These are phyloP conservation scores for Sorex fumeus DNA, from an alignment of 2,113 vertebrate species.

Conservation along the genomic window DNA sequence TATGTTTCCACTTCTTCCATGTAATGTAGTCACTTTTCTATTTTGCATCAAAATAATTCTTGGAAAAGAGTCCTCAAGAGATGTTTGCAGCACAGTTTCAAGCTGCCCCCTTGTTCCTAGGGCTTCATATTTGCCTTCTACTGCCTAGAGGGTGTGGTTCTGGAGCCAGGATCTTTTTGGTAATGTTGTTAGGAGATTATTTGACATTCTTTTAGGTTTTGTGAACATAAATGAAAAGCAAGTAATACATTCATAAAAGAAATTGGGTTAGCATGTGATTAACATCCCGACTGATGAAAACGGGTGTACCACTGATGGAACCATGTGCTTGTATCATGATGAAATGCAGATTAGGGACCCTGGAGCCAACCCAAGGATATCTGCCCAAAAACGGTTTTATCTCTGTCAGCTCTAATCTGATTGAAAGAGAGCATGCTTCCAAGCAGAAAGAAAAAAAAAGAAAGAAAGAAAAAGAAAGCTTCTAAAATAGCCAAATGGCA, in stretches of 20 bases:
- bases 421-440: conserved; percentile 75
- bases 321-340: conserved; percentile 90
- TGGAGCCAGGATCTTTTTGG: conserved; percentile 70
- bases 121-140: conserved; percentile 47
- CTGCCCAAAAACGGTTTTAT: conserved; percentile 88
- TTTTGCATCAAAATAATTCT: conserved; percentile 11
- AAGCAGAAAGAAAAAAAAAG: conserved; percentile 54
- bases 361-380: conserved; percentile 91
- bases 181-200: conserved; percentile 70
- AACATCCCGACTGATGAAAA: conserved; percentile 89
- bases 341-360: conserved; percentile 91
- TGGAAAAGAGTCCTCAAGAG: background rate
- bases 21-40: background rate
- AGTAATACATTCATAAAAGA: conserved; percentile 89
- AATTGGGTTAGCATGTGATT: conserved; percentile 91
- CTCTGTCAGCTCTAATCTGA: conserved; percentile 91
- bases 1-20: conserved; percentile 41
- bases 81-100: background rate
- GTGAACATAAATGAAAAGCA: conserved; percentile 90
- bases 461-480: conserved; percentile 45
- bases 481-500: conserved; percentile 78
- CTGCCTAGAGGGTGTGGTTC: background rate
- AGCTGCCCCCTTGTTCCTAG: background rate
- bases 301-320: conserved; percentile 88
- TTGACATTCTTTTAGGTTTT: conserved; percentile 82